Evolutionary conservation across 2,888 invertebrate species (phyloP).

Genomic region (Dione juno): DNA sequence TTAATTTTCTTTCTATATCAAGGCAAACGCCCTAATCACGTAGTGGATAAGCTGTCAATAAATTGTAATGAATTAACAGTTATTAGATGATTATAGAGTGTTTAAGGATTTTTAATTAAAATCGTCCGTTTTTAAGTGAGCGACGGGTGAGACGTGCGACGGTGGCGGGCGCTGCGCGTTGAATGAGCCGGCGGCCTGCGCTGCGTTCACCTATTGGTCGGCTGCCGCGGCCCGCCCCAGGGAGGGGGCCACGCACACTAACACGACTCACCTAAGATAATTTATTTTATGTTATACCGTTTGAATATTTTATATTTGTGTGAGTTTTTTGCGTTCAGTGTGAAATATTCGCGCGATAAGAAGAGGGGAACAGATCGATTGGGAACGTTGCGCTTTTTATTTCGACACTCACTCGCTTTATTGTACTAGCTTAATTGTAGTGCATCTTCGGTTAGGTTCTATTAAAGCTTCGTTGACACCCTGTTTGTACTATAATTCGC

Average conservation of each 20-base stretch:
- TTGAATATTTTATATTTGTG: constrained; percentile 84
- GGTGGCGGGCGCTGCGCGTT: constrained; percentile 58
- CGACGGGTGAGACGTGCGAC: constrained; percentile 52
- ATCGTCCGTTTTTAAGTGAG: constrained; percentile 4
- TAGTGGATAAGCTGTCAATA: neutral
- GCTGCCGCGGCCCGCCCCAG: constrained; percentile 73
- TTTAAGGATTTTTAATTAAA: constrained; percentile 20
- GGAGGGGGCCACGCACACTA: constrained; percentile 79
- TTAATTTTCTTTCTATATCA: neutral
- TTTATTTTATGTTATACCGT: constrained; percentile 84
- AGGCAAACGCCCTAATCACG: neutral
- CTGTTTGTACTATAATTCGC: constrained; percentile 35
- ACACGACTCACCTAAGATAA: constrained; percentile 80
- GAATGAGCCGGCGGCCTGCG: constrained; percentile 81
- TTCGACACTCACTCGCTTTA: constrained; percentile 66
- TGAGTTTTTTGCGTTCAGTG: constrained; percentile 84
- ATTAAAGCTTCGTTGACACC: constrained; percentile 34
- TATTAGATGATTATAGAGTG: neutral
- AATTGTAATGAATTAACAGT: neutral
- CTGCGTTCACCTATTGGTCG: constrained; percentile 83
- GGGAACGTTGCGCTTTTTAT: constrained; percentile 79
- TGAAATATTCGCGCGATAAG: constrained; percentile 84
- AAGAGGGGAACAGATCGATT: constrained; percentile 83
- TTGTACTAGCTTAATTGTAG: constrained; percentile 69
- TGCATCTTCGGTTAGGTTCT: constrained; percentile 46